phyloP scores from a whole-genome alignment of 2,797 vertebrate genomes.

The Dendrocincla fuliginosa region DNA sequence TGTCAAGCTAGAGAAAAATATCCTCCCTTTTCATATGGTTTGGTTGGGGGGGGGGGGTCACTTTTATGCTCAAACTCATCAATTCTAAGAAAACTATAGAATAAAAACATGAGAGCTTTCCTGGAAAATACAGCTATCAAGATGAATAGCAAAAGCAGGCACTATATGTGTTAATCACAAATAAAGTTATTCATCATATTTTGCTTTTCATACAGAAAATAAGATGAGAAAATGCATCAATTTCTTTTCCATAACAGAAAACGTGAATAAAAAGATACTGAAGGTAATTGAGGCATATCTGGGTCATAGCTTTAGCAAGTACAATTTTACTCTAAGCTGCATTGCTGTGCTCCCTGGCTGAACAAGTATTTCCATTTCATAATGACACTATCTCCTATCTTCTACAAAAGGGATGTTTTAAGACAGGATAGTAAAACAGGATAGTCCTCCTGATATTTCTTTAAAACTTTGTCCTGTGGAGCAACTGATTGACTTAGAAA shows the following conservation, averaged over 20 bases:
- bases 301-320: conserved; percentile 36
- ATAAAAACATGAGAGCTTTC: not conserved
- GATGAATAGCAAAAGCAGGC: not conserved
- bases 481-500: not conserved
- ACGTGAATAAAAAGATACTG: not conserved
- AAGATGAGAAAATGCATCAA: not conserved
- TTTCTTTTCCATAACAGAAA: conserved; percentile 11
- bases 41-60: accelerated
- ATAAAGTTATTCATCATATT: not conserved
- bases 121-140: not conserved
- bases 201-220: not conserved
- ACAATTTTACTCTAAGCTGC: conserved; percentile 7
- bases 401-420: not conserved
- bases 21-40: not conserved
- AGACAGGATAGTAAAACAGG: not conserved
- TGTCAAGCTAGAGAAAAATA: not conserved
- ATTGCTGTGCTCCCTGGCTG: not conserved
- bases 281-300: not conserved
- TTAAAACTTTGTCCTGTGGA: not conserved
- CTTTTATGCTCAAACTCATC: not conserved
- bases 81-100: not conserved
- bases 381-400: conserved; percentile 4
- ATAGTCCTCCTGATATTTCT: not conserved
- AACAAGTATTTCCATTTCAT: conserved; percentile 33
- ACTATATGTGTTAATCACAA: not conserved